Evolutionary conservation across 2,888 invertebrate species (phyloP).

Genomic region (Eilema depressum): DNA sequence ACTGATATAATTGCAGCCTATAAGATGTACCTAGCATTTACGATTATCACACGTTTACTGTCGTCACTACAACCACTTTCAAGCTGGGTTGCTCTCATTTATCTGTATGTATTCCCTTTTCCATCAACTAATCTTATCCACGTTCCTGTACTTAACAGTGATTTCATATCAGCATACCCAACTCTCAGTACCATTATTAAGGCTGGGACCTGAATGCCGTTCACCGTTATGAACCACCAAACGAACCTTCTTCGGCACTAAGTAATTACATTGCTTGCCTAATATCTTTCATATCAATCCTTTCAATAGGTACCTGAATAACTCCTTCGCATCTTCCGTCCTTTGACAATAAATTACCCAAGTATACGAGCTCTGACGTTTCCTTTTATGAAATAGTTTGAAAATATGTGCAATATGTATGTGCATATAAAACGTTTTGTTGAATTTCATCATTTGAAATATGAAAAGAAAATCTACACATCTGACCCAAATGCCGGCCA

Average conservation of each 20-base stretch:
- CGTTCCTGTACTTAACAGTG: neutral
- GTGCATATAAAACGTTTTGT: too few relatives aligned
- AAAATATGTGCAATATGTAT: too few relatives aligned
- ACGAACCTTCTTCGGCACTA: neutral
- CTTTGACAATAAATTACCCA: neutral
- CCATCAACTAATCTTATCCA: neutral
- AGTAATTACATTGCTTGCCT: neutral
- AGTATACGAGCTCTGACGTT: neutral
- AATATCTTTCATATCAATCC: neutral
- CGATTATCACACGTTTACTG: neutral
- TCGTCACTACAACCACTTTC: neutral
- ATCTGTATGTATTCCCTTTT: too few relatives aligned
- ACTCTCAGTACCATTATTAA: too few relatives aligned
- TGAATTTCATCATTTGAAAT: too few relatives aligned
- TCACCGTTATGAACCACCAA: neutral
- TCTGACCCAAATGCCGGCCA: too few relatives aligned
- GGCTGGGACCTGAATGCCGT: too few relatives aligned
- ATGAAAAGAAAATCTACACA: too few relatives aligned
- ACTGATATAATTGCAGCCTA: neutral
- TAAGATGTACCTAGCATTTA: conserved; percentile 2
- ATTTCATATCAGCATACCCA: too few relatives aligned
- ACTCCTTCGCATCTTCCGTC: too few relatives aligned
- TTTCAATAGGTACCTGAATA: neutral
- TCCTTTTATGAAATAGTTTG: neutral
- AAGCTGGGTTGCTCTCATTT: neutral